A percentile compares a stretch with the other conserved stretches of the same genome.
Conservation (phyloP, 1,140 invertebrate species). For the Pogonomyrmex barbatus region DNA sequence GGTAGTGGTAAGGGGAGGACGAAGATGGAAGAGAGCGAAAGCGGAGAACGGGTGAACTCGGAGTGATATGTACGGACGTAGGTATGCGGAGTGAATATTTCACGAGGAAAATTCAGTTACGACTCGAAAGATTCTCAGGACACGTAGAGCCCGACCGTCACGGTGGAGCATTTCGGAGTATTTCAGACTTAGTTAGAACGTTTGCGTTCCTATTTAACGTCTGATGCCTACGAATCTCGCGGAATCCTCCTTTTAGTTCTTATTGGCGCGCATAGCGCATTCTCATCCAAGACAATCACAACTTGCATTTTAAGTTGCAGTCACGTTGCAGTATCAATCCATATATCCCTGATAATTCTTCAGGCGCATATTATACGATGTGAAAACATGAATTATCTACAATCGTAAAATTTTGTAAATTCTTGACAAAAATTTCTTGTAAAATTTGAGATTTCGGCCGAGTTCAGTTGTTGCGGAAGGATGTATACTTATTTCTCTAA, state of each 20-base stretch:
- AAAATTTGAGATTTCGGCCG: slow-evolving; percentile 11
- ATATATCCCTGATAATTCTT: neutral
- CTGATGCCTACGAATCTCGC: slow-evolving; percentile 71
- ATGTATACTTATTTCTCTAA: slow-evolving; percentile 1
- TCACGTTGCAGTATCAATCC: neutral
- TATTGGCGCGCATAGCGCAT: slow-evolving; percentile 63
- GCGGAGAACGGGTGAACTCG: slow-evolving; percentile 73
- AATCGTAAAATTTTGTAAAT: neutral
- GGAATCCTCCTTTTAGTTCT: slow-evolving; percentile 70
- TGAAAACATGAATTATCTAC: neutral
- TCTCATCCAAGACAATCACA: slow-evolving; percentile 67
- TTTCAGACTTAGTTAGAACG: slow-evolving; percentile 85
- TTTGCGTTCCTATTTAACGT: slow-evolving; percentile 84
- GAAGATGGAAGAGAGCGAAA: slow-evolving; percentile 61
- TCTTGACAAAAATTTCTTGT: neutral
- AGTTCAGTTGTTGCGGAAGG: neutral
- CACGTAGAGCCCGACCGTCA: slow-evolving; percentile 81
- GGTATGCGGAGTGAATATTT: slow-evolving; percentile 85
- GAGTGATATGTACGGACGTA: slow-evolving; percentile 83
- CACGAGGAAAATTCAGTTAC: slow-evolving; percentile 85
- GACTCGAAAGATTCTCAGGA: slow-evolving; percentile 82
- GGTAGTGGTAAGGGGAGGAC: slow-evolving; percentile 23
- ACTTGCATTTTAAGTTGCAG: slow-evolving; percentile 40
- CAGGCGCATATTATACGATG: neutral
- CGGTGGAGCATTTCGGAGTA: slow-evolving; percentile 81